Conservation (phyloP, 2,888 invertebrate species). For the Drosophila parthenogenetica region DNA sequence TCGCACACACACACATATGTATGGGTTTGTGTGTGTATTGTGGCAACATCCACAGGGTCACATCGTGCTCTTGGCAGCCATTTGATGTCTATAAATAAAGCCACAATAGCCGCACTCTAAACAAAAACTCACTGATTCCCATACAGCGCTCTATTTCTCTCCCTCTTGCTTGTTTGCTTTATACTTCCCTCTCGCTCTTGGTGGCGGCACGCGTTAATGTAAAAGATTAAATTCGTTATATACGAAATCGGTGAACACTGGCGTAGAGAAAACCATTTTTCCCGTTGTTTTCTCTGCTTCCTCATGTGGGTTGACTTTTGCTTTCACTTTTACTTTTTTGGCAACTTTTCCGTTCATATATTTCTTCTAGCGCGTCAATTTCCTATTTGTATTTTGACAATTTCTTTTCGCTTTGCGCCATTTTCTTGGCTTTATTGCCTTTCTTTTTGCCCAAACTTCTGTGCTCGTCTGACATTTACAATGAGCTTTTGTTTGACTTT, state of each 20-base stretch:
- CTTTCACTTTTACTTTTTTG: conserved; percentile 8
- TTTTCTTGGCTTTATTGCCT: conserved; percentile 67
- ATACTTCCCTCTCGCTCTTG: background rate
- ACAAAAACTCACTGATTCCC: conserved; percentile 37
- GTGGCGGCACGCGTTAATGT: conserved; percentile 51
- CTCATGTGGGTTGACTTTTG: conserved; percentile 31
- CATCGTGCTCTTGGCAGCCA: conserved; percentile 53
- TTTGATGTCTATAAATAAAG: conserved; percentile 71
- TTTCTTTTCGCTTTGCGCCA: conserved; percentile 64
- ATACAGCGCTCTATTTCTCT: background rate
- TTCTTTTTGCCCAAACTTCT: conserved; percentile 30
- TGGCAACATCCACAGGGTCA: conserved; percentile 19
- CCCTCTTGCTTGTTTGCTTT: background rate
- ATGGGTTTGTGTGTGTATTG: background rate
- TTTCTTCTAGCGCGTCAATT: conserved; percentile 64
- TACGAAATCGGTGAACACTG: conserved; percentile 36
- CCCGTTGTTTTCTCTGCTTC: background rate
- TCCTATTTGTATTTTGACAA: conserved; percentile 71
- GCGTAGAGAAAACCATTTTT: conserved; percentile 1
- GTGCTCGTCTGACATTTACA: conserved; percentile 38
- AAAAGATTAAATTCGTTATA: conserved; percentile 71
- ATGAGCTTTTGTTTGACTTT: conserved; percentile 72
- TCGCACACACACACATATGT: conserved; percentile 5
- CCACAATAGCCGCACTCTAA: conserved; percentile 54
- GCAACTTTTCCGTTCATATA: conserved; percentile 49